A percentile compares a stretch with the other conserved stretches of the same genome.
Evolutionary conservation across 2,797 vertebrate genomes (phyloP).

Genomic region (Cetoscarus ocellatus): DNA sequence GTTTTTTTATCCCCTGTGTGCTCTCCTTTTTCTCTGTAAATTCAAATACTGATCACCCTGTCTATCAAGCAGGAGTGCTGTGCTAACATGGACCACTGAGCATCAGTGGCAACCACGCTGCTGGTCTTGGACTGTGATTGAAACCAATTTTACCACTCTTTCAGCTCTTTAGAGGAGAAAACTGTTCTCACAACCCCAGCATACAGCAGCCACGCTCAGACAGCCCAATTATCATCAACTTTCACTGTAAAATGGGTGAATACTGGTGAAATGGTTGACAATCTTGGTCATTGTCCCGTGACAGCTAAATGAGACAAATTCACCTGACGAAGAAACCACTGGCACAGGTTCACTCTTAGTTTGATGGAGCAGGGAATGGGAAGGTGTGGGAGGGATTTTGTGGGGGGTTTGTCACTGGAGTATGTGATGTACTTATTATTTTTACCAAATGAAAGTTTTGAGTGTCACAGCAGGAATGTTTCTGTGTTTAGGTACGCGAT

Average conservation of each 20-base stretch:
- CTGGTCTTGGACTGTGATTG: constrained; percentile 27
- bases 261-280: constrained; percentile 42
- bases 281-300: constrained; percentile 26
- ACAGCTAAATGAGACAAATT: constrained; percentile 36
- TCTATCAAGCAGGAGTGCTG: constrained; percentile 32
- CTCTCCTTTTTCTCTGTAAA: constrained; percentile 44
- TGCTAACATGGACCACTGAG: constrained; percentile 37
- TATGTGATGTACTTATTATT: constrained; percentile 40
- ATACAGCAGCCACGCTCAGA: constrained; percentile 13
- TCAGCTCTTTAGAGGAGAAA: constrained; percentile 13
- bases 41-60: constrained; percentile 36
- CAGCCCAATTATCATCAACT: constrained; percentile 36
- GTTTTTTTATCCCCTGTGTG: constrained; percentile 20
- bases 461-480: constrained; percentile 51
- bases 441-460: constrained; percentile 66
- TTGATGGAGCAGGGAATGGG: constrained; percentile 23
- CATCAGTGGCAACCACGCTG: constrained; percentile 34
- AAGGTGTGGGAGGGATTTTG: neutral
- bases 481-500: constrained; percentile 45
- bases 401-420: constrained; percentile 13
- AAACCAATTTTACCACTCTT: constrained; percentile 17
- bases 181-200: constrained; percentile 7
- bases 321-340: constrained; percentile 41
- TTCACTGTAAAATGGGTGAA: constrained; percentile 42
- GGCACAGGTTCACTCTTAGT: constrained; percentile 32